Conservation (phyloP, 2,888 invertebrate genomes). For the Noctua janthe region DNA sequence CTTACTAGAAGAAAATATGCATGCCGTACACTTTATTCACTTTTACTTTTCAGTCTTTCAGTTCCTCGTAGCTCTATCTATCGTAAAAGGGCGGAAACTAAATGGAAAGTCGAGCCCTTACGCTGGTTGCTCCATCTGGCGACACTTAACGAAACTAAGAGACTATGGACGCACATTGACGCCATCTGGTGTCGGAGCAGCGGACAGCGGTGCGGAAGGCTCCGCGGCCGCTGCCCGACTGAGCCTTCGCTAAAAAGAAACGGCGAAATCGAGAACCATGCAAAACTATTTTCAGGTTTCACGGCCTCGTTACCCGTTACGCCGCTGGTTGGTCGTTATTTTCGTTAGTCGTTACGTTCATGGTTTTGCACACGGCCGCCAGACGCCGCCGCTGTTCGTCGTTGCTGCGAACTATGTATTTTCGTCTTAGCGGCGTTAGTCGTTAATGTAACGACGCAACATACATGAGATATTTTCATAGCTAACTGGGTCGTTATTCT, state of each 20-base stretch:
- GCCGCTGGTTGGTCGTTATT: conserved; percentile 81
- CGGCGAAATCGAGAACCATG: conserved; percentile 73
- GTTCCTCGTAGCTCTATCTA: conserved; percentile 79
- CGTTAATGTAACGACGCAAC: conserved; percentile 61
- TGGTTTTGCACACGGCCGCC: conserved; percentile 61
- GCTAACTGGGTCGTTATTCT: conserved; percentile 8
- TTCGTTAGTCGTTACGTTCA: conserved; percentile 79
- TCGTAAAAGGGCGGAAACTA: conserved; percentile 70
- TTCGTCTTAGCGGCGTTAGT: conserved; percentile 59
- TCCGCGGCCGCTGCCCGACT: conserved; percentile 81
- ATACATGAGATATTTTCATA: conserved; percentile 14
- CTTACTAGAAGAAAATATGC: neutral
- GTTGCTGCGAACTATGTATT: conserved; percentile 62
- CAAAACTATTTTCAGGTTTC: conserved; percentile 77
- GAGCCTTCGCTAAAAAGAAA: conserved; percentile 76
- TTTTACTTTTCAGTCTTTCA: conserved; percentile 74
- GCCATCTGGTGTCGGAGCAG: conserved; percentile 77
- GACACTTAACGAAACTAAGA: conserved; percentile 71
- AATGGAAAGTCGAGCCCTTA: conserved; percentile 52
- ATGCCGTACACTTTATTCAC: conserved; percentile 41
- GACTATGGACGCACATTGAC: conserved; percentile 66
- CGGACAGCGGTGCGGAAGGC: conserved; percentile 78
- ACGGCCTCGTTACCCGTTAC: conserved; percentile 74
- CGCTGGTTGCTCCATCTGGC: conserved; percentile 79
- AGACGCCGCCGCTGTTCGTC: conserved; percentile 63